Evolutionary conservation across 2,888 invertebrate genomes (phyloP), one percentile per base, ranked within the genome.

Genomic region (Agrotis ipsilon): DNA sequence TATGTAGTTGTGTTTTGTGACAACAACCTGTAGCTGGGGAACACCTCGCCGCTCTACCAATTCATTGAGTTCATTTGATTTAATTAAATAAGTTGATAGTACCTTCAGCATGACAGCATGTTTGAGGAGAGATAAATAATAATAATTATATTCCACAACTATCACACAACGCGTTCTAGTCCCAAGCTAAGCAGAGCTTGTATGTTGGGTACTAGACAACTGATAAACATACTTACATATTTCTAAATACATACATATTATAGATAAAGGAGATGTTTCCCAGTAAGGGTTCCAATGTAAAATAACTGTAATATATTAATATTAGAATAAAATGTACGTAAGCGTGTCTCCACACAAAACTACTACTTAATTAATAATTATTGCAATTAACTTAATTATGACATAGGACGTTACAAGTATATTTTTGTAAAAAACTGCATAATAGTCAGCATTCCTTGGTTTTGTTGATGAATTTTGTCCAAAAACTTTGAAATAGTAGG

Each of bases 1-100:
- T 78, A 69, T 68, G 24, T 80, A 72, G 27, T 74, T 81, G 80
- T 79, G 73, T 78, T 27, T 14, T 39, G 46, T 14, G 72, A 52
- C 39, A 14, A 14, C 57, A 19, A 0, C n/a, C 32, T 64, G 74
- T 24, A 3, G 0, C 24, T 6, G 61, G 61, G 71, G 18, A 27
- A 13, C 39, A 16, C 58, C 49, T 72, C 54, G 24, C 43, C 32
- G 24, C 54, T 39, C 39, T 39, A 11, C 39, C 39, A 39, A 11
- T 11, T 39, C 9, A 39, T 39, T 11, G 39, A 39, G 11, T 39
- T 39, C 39, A 39, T 39, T 39, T 39, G 39, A 39, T 39, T 9
- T 39, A 11, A 39, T 39, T 1, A 39, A 39, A 39, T 32, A 32
- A 39, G 39, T 39, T 39, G 39, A 39, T 39, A 39, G 39, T 39